Evolutionary conservation across 2,797 vertebrate species (phyloP).

Genomic region (Agapornis canus): DNA sequence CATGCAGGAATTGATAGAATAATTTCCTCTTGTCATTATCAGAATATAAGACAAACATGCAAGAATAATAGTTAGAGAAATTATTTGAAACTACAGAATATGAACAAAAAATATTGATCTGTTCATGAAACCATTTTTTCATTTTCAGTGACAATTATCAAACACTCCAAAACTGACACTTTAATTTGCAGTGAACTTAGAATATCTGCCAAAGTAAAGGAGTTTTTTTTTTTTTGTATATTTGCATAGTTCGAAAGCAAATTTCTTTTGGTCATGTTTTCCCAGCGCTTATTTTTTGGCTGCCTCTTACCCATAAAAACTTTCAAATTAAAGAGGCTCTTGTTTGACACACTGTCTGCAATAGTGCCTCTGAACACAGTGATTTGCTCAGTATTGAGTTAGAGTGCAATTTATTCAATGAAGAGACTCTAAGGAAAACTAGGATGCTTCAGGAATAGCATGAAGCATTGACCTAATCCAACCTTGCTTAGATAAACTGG

Average conservation of each 20-base stretch:
- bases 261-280: not conserved
- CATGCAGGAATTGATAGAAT: not conserved
- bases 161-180: not conserved
- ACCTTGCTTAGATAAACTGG: constrained; percentile 36
- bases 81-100: not conserved
- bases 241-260: not conserved
- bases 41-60: not conserved
- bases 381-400: constrained; percentile 44
- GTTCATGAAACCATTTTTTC: not conserved
- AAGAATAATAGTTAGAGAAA: not conserved
- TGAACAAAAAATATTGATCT: not conserved
- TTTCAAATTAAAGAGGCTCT: constrained; percentile 23
- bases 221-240: not conserved
- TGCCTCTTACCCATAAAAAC: not conserved
- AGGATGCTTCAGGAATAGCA: constrained; percentile 20
- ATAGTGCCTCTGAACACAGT: not conserved
- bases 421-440: constrained; percentile 21
- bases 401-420: constrained; percentile 24
- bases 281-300: not conserved
- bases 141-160: not conserved
- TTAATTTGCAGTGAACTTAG: not conserved
- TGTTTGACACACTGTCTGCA: constrained; percentile 17
- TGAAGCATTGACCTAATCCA: constrained; percentile 47
- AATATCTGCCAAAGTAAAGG: not conserved
- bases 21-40: not conserved